Evolutionary conservation across 2,888 invertebrate species (phyloP).

Genomic region (Acronicta psi): DNA sequence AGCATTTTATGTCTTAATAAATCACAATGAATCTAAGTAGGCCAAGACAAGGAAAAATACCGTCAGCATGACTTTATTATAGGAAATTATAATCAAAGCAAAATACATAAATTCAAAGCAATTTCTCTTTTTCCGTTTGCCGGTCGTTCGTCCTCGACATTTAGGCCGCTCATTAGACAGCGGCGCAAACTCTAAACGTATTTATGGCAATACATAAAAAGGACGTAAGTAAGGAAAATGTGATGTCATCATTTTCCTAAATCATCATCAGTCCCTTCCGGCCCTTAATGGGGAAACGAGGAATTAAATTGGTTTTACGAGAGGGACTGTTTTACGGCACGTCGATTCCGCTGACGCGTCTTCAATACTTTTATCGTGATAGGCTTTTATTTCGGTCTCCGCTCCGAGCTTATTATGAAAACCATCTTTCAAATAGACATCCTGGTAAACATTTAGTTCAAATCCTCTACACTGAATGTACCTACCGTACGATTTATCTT

Average conservation of each 20-base stretch:
- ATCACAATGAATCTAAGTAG: neutral
- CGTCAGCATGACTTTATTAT: neutral
- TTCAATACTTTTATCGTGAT: constrained; percentile 57
- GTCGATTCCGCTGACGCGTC: constrained; percentile 62
- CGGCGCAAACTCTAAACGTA: constrained; percentile 25
- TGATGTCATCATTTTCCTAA: constrained; percentile 56
- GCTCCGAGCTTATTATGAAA: constrained; percentile 62
- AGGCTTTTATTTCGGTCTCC: constrained; percentile 57
- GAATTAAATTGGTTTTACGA: constrained; percentile 71
- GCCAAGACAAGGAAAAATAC: neutral
- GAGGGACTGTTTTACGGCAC: constrained; percentile 65
- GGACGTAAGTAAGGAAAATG: constrained; percentile 39
- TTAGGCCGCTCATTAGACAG: constrained; percentile 31
- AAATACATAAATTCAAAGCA: constrained; percentile 12
- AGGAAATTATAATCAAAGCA: constrained; percentile 4
- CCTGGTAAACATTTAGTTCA: constrained; percentile 45
- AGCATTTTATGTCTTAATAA: neutral
- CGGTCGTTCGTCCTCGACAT: constrained; percentile 4
- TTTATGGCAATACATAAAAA: constrained; percentile 52
- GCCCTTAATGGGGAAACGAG: constrained; percentile 60
- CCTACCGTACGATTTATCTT: constrained; percentile 51
- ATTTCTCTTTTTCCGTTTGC: constrained; percentile 4
- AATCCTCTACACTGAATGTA: constrained; percentile 42
- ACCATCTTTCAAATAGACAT: constrained; percentile 64
- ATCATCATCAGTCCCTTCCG: constrained; percentile 57